phyloP scores from a whole-genome alignment of 2,113 vertebrate species.

The Machaerirhynchus nigripectus region DNA sequence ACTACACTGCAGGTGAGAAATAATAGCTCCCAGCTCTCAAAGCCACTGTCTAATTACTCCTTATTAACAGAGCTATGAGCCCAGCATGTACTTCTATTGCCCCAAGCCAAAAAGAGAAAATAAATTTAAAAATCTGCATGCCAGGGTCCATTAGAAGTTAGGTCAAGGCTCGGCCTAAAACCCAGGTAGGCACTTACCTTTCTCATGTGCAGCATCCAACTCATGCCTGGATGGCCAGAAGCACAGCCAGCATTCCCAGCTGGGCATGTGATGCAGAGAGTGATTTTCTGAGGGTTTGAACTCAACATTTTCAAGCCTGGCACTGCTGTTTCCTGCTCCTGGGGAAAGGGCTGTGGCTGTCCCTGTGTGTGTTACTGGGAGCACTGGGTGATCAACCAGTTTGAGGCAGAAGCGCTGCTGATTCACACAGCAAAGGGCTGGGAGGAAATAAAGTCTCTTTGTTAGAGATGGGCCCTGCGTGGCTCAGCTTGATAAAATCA shows the following conservation, averaged over 20 bases:
- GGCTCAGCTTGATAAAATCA: slow-evolving; percentile 11
- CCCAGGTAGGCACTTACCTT: not conserved
- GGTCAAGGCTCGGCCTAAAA: not conserved
- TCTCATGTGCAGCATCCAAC: not conserved
- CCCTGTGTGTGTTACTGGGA: not conserved
- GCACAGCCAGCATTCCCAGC: not conserved
- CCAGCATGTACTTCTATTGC: not conserved
- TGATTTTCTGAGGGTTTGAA: not conserved
- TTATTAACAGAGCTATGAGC: not conserved
- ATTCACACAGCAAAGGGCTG: not conserved
- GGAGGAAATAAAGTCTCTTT: not conserved
- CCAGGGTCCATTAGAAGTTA: not conserved
- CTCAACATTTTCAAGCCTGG: fast-evolving
- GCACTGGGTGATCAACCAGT: not conserved
- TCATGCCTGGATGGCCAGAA: not conserved
- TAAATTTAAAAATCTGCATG: not conserved
- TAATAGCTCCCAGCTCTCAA: not conserved
- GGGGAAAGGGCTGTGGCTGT: not conserved
- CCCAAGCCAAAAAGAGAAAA: not conserved
- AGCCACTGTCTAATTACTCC: not conserved
- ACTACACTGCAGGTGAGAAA: not conserved
- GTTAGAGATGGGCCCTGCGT: not conserved
- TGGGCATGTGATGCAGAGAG: fast-evolving
- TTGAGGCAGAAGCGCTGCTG: not conserved
- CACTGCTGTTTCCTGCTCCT: not conserved